Evolutionary conservation across 2,888 invertebrate species (phyloP), one percentile per base, ranked within the genome.

Genomic region (Tanytarsus gracilentus): DNA sequence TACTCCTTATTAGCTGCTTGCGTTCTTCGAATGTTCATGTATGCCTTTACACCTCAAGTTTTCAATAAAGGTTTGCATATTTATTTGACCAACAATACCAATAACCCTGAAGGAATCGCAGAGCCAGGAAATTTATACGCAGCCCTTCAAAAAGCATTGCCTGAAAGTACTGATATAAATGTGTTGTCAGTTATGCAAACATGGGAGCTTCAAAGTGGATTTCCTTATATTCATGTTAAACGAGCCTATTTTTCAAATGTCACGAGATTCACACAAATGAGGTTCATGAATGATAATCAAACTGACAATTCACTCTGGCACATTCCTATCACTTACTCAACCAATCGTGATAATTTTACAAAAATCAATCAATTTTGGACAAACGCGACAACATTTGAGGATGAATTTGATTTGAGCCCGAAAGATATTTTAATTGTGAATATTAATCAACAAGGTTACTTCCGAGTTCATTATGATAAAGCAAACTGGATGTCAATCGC

Each of bases 141-240:
- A 7, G 58, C 58, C 2, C 16, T 58, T 8, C 58, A 58, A 18
- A 3, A 14, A 48, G 58, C 44, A 11, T 4, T 44, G 1, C n/a
- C 6, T 36, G 36, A 36, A n/a, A n/a, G n/a, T 2, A 9, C 23
- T 29, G 29, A 23, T 26, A 14, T n/a, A 1, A 16, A 58, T 9
- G 29, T 78, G 1, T 70, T 74, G 6, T 70, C 72, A 4, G 71
- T 84, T 65, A 77, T 85, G 75, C 70, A 75, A 40, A 76, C 76
- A 2, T 86, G 85, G 85, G 79, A 80, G 0, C 72, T 75, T 3
- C 79, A 81, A 66, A 71, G 78, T 27, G 82, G 83, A 3, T 80
- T 75, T 66, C 85, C 84, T 0, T 68, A 83, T 1, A 66, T 84
- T 3, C 75, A 70, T 2, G 78, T 82, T 0, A 56, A 66, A 36